These are phyloP conservation scores for Porites evermanni DNA, from an alignment of 92 coral and sea anemone species.

Conservation along the genomic window DNA sequence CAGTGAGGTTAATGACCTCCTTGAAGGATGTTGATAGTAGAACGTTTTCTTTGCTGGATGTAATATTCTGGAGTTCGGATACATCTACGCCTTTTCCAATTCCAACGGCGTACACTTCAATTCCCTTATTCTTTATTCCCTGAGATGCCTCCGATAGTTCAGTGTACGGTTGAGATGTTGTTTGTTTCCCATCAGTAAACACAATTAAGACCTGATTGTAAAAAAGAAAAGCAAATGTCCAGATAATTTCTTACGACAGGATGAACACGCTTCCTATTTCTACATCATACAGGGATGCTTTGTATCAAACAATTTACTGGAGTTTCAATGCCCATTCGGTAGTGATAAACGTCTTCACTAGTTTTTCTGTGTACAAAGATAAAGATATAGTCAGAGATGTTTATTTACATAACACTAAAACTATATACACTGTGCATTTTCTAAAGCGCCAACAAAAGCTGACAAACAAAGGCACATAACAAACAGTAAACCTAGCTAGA, in stretches of 20 bases:
- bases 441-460: no score
- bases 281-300: no score
- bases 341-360: no score
- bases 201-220: constrained; percentile 43
- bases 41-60: constrained; percentile 55
- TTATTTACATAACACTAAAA: no score
- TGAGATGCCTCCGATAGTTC: constrained; percentile 40
- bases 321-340: no score
- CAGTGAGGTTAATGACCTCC: constrained; percentile 18
- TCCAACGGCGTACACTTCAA: constrained; percentile 63
- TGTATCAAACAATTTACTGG: no score
- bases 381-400: no score
- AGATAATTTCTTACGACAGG: not conserved
- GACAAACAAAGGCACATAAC: no score
- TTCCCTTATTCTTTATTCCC: constrained; percentile 44
- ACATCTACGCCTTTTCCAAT: constrained; percentile 40
- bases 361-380: no score
- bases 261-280: no score
- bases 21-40: constrained; percentile 25
- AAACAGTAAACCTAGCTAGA: no score
- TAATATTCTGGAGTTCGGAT: constrained; percentile 58
- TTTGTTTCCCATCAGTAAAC: constrained; percentile 64
- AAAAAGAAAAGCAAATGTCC: not conserved
- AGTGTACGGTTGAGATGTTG: constrained; percentile 46
- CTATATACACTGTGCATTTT: no score